Base-by-base conservation (phyloP, 2,888 invertebrate genomes). In the Bruchidius siliquastri region DNA sequence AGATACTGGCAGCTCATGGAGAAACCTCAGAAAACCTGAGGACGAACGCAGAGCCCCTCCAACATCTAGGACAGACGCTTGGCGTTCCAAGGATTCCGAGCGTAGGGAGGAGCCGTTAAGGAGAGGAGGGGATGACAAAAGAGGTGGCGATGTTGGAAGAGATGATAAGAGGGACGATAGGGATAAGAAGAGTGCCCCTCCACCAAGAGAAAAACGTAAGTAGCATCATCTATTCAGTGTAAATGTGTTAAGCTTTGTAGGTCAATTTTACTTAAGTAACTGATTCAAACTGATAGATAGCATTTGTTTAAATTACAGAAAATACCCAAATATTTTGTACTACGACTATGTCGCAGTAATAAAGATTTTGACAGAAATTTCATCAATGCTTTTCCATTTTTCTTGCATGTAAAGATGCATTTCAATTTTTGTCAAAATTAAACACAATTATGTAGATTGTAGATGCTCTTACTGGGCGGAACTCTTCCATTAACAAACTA, bases 161-260 rank as follows among this genome's bases (percentile, higher is more conserved):
- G 68, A 68, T 21, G 68, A 67, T 67, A 70, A 70, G 18, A 72
- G 75, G 21, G 75, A 72, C 20, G 80, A 80, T 49, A 49, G 18
- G 20, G 72, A 68, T 10, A 76, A 22, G 74, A 76, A 73, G 73
- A 75, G 49, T 1, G 75, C 79, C 13, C 79, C 83, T 21, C 81
- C 71, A 22, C 21, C 71, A 74, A 79, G 79, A 71, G 85, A 85
- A 72, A 85, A 84, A 82, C 83, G 85, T 85, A 81, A 84, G 84
- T 82, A 71, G 26, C 2, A 26, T 26, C 3, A 26, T 4, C 8
- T 26, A 4, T 26, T 30, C 72, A 70, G 21, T 74, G 74, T 69
- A 20, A 72, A 10, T 32, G 71, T 71, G 72, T 13, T 72, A 26
- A 4, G 26, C 26, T 26, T 26, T 26, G n/a, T n/a, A n/a, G n/a